A percentile compares a stretch with the other conserved stretches of the same genome.
Evolutionary conservation across 2,888 invertebrate genomes (phyloP).

Genomic region (Trachelus troglodyta): DNA sequence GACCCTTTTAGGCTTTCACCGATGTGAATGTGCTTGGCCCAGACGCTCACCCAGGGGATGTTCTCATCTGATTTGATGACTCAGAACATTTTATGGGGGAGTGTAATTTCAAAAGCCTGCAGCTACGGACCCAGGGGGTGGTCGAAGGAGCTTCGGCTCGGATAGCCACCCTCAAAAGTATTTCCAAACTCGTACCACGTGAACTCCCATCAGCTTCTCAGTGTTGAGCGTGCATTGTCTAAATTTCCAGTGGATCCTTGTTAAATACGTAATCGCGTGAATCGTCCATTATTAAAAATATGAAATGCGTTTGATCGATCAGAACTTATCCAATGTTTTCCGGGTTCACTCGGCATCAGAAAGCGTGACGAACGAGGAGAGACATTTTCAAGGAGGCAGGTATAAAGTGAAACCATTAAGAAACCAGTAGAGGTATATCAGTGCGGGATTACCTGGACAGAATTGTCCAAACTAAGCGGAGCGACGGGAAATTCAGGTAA

Average conservation of each 20-base stretch:
- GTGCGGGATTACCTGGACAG: background rate
- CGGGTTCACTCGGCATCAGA: conserved; percentile 39
- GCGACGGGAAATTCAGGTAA: background rate
- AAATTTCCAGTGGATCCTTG: background rate
- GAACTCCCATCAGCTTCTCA: background rate
- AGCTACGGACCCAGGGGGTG: background rate
- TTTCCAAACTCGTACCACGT: background rate
- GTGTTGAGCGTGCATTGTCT: background rate
- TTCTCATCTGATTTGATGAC: conserved; percentile 40
- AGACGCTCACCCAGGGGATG: background rate
- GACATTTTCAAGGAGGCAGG: background rate
- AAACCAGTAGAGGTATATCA: background rate
- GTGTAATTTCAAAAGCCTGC: background rate
- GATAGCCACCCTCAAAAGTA: background rate
- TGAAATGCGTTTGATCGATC: conserved; percentile 17
- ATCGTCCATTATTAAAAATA: conserved; percentile 12
- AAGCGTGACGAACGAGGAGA: conserved; percentile 41
- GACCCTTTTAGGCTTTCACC: background rate
- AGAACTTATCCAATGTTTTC: conserved; percentile 30
- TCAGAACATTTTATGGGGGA: conserved; percentile 27
- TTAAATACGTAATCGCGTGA: background rate
- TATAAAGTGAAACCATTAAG: background rate
- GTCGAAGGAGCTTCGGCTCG: background rate
- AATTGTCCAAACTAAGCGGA: background rate
- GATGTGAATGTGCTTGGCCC: background rate